These are phyloP conservation scores for Parnassius smintheus DNA, from an alignment of 2,888 invertebrate species.

Conservation along the genomic window DNA sequence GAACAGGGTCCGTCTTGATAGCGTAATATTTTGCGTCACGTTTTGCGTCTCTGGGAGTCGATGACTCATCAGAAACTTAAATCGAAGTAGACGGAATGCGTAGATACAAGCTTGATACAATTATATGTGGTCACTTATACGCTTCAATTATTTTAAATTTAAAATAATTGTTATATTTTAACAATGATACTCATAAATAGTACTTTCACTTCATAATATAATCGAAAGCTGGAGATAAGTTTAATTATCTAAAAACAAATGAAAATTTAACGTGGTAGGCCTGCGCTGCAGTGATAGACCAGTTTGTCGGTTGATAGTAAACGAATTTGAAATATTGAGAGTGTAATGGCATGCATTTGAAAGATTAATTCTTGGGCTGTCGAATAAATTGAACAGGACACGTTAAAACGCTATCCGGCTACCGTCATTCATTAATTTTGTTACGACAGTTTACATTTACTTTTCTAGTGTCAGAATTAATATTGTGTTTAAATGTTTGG, in stretches of 20 bases:
- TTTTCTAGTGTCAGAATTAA: constrained; percentile 13
- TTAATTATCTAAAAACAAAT: neutral
- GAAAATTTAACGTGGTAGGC: no score
- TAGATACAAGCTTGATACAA: neutral
- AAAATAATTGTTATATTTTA: no score
- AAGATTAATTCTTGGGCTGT: constrained; percentile 24
- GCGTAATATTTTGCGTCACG: constrained; percentile 12
- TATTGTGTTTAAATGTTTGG: constrained; percentile 7
- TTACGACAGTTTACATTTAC: constrained; percentile 21
- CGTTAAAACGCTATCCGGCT: constrained; percentile 23
- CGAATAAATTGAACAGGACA: constrained; percentile 31
- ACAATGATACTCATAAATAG: no score
- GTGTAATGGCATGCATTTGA: constrained; percentile 25
- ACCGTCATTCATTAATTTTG: constrained; percentile 26
- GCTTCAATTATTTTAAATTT: no score
- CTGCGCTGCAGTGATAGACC: no score
- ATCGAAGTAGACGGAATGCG: neutral
- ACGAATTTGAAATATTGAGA: constrained; percentile 22
- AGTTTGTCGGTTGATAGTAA: no score
- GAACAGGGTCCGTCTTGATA: constrained; percentile 3
- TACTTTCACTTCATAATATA: no score
- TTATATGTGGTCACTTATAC: no score
- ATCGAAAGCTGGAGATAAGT: no score
- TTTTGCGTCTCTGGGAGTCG: neutral
- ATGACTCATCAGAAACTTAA: constrained; percentile 5